Evolutionary conservation across 1,140 invertebrate species (phyloP).

Genomic region (Oedothorax gibbosus): DNA sequence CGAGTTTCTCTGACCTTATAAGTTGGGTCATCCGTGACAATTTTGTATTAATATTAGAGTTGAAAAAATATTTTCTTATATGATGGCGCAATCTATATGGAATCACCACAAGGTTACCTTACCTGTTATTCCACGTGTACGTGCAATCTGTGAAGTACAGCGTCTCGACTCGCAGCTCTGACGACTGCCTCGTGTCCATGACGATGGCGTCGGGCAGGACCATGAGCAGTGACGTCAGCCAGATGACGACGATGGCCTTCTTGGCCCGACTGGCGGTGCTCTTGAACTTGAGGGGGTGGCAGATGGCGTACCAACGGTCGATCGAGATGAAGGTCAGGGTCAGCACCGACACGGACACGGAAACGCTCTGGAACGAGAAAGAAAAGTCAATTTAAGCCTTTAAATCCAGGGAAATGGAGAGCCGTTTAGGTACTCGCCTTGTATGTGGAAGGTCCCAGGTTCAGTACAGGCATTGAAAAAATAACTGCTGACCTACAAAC

Average conservation of each 20-base stretch:
- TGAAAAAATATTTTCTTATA: no score
- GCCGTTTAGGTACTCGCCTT: no score
- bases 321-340: constrained; percentile 92
- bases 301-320: constrained; percentile 94
- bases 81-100: no score
- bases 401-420: no score
- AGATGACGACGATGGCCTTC: constrained; percentile 84
- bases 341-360: constrained; percentile 89
- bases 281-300: constrained; percentile 88
- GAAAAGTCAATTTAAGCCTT: no score
- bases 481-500: no score
- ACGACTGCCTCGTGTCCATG: constrained; percentile 72
- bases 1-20: no score
- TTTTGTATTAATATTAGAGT: no score
- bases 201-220: constrained; percentile 72
- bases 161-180: constrained; percentile 70
- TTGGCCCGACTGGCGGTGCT: constrained; percentile 86
- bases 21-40: no score
- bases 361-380: constrained; percentile 79
- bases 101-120: no score
- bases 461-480: no score
- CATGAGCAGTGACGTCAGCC: constrained; percentile 80
- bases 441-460: no score
- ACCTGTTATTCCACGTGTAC: constrained; percentile 74
- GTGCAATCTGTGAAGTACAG: constrained; percentile 81